Base-by-base conservation (phyloP, 2,797 vertebrate genomes). In the Enteromius viviparus region DNA sequence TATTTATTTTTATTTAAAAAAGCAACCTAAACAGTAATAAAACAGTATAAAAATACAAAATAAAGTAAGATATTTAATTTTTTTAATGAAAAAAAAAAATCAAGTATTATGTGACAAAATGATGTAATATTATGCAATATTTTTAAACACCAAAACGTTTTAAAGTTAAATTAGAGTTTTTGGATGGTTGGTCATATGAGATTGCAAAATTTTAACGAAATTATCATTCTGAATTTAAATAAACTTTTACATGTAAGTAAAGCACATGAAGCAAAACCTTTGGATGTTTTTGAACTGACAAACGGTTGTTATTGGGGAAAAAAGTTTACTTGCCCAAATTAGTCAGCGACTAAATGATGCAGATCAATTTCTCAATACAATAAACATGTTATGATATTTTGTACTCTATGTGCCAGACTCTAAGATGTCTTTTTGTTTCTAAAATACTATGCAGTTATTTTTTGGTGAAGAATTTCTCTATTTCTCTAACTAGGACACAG, bases 401-500 rank as follows among this genome's bases (percentile, higher is more conserved):
- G 26, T 12, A 62, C 26, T 14, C 12, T 15, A 11, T 26, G 23
- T 60, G 23, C 2, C 6, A 45, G 23, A 68, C 11, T 42, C 37
- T 14, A 42, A n/a, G 65, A 23, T 69, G 4, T 40, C 15, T 15
- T 45, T 45, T 45, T 45, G 66, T 26, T 69, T 23, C 1, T 10
- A 65, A 64, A 34, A 9, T 9, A 65, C 9, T 65, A 65, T 64
- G 62, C 62, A 64, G 3, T 74, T 7, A 11, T 11, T n/a, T 55
- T 37, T 32, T 37, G 19, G 2, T 55, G 49, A 55, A 55, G 1
- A 10, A n/a, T n/a, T 0, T 55, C 21, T 55, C 23, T 26, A 1
- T 68, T 34, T 37, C 49, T 81, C 34, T 51, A 11, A 68, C 6
- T 45, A 89, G 88, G 88, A 86, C 47, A 49, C 69, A 78, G 69